Evolutionary conservation across 2,797 vertebrate genomes (phyloP), one percentile per base, ranked within the genome.

Genomic region (Perodicticus potto): DNA sequence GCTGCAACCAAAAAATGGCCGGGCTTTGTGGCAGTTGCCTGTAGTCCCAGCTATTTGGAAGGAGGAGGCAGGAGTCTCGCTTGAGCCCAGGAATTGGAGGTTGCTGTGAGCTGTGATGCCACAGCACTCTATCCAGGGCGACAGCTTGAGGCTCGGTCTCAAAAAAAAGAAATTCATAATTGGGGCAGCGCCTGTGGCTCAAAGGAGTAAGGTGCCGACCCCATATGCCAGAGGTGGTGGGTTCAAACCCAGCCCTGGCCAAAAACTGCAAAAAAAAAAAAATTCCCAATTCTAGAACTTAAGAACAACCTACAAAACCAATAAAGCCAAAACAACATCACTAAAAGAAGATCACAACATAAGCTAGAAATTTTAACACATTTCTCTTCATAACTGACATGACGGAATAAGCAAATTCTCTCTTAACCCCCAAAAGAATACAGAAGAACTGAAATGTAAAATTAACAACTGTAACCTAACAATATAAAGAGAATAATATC

Each of bases 211-310:
- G 40, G 40, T 5, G 40, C 40, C 5, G 40, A 40, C 5, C 3
- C 40, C 40, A 40, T 40, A 40, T 40, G 40, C 40, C 40, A 40
- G 40, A 40, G 40, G 40, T 40, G 40, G 40, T 40, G 40, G 40
- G 5, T 40, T 40, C 40, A 40, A 40, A 40, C 40, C 40, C 40
- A 40, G 40, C 40, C 40, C 40, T 40, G 40, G 40, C 40, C 40
- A 40, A 40, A 40, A 40, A 40, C 40, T 40, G 40, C 40, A 40
- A 40, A 40, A 40, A 40, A 40, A 43, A 78, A 88, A 40, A 34
- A 83, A 69, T 59, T 40, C 16, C 49, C 22, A 63, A 65, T 89
- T 92, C 85, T 89, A 72, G 92, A 92, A 34, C 16, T 87, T 70
- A 61, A 65, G 13, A 53, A 23, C 32, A 53, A 23, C 34, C 14